Conservation (phyloP, 2,888 invertebrate species). For the Calliopum simillimum region DNA sequence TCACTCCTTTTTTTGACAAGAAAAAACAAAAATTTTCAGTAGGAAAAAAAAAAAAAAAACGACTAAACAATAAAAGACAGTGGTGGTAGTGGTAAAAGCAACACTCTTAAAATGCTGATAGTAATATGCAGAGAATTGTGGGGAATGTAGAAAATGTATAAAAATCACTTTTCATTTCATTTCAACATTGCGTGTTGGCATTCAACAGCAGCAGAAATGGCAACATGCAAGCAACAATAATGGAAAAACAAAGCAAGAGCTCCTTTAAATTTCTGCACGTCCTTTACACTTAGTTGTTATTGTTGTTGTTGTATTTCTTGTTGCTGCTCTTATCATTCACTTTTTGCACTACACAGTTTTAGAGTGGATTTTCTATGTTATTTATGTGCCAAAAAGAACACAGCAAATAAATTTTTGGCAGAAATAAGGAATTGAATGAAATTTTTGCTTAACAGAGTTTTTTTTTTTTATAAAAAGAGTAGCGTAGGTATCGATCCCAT, state of each 20-base stretch:
- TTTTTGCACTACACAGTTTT: background rate
- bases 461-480: too few species aligned
- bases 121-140: too few species aligned
- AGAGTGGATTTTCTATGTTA: too few species aligned
- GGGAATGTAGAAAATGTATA: background rate
- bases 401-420: too few species aligned
- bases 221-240: background rate
- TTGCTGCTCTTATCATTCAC: background rate
- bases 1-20: background rate
- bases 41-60: background rate
- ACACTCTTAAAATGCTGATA: too few species aligned
- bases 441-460: too few species aligned
- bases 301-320: background rate
- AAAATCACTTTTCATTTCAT: constrained; percentile 7
- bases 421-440: too few species aligned
- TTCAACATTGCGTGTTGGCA: constrained; percentile 2
- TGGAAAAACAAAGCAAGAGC: background rate
- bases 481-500: too few species aligned
- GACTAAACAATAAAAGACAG: background rate
- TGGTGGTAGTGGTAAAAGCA: too few species aligned
- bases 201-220: background rate
- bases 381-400: too few species aligned
- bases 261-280: background rate
- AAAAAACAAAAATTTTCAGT: background rate
- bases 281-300: background rate